phyloP scores from a whole-genome alignment of 92 coral and sea anemone genomes.

The Epizoanthus illoricatus region DNA sequence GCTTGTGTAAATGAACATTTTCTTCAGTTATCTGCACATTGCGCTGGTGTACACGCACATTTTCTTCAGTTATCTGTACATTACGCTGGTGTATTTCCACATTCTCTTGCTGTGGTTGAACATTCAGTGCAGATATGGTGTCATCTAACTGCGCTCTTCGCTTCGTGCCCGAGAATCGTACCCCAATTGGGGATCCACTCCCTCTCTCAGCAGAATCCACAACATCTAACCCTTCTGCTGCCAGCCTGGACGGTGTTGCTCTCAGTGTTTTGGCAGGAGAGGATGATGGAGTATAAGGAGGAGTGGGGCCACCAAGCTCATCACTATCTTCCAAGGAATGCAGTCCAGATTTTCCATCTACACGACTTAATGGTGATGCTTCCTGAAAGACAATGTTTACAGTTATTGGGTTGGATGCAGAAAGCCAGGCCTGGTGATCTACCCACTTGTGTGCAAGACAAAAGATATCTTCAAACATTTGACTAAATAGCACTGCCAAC shows the following conservation, averaged over 20 bases:
- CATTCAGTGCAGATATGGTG: constrained; percentile 66
- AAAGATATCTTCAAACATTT: background rate
- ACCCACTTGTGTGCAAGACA: background rate
- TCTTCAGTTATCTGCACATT: constrained; percentile 24
- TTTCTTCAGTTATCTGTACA: constrained; percentile 16
- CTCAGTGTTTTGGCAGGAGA: constrained; percentile 45
- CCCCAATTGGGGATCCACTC: constrained; percentile 76
- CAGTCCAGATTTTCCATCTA: constrained; percentile 49
- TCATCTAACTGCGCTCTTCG: constrained; percentile 42
- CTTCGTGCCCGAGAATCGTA: constrained; percentile 58
- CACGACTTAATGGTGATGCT: constrained; percentile 39
- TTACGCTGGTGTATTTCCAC: constrained; percentile 17
- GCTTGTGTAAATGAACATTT: background rate
- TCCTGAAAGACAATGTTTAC: constrained; percentile 43
- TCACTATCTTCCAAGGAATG: constrained; percentile 53
- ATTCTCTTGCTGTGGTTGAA: constrained; percentile 20
- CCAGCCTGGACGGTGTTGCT: constrained; percentile 45
- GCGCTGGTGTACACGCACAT: background rate
- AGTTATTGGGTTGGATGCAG: background rate
- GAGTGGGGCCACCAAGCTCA: constrained; percentile 41
- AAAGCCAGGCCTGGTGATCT: background rate
- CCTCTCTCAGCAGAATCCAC: constrained; percentile 38
- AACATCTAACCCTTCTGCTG: background rate
- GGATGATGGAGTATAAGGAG: constrained; percentile 55
- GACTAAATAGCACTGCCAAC: no score